Base-by-base conservation (phyloP, 2,888 invertebrate genomes). In the Acleris holmiana region DNA sequence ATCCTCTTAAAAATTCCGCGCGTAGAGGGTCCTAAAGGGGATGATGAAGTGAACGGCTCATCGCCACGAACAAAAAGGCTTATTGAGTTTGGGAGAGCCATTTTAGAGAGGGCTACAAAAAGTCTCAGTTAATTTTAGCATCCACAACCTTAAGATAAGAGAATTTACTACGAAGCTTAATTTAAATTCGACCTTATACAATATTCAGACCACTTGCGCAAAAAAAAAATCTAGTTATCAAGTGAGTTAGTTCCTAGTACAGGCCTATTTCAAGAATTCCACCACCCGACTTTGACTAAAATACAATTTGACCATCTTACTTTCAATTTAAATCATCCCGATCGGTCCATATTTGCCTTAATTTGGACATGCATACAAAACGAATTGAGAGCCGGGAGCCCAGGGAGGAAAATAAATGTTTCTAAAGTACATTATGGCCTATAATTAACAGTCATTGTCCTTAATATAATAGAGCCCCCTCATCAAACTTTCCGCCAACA, bases 41-140 rank as follows among this genome's bases (percentile, higher is more conserved):
- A 79, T 81, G 82, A 83, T 82, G 83, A 81, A 85, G 77, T 77
- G 80, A 79, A 80, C 77, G 77, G 77, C 77, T 82, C 80, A 78
- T 77, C 76, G 79, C 73, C 74, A 75, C 73, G 75, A 79, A 84
- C 81, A 84, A 86, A 84, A 84, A 83, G 80, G 83, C 82, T 86
- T 86, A 85, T 85, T 84, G 82, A 83, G 79, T 84, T 83, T 73
- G 71, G 75, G 75, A 71, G 76, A 76, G 77, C 77, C 80, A 84
- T 85, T 84, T 83, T 72, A 73, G 77, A 78, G 67, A 71, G 69
- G 71, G 68, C 67, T 67, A 71, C 72, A 74, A 74, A 76, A 80
- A 79, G 69, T 67, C 61, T 40, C 62, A 59, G 67, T 73, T 74
- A 74, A 74, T 78, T 35, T 77, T 74, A 66, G 70, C 55, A 71